Evolutionary conservation across 2,113 vertebrate species (phyloP).

Genomic region (Myrmophylax atrothorax): DNA sequence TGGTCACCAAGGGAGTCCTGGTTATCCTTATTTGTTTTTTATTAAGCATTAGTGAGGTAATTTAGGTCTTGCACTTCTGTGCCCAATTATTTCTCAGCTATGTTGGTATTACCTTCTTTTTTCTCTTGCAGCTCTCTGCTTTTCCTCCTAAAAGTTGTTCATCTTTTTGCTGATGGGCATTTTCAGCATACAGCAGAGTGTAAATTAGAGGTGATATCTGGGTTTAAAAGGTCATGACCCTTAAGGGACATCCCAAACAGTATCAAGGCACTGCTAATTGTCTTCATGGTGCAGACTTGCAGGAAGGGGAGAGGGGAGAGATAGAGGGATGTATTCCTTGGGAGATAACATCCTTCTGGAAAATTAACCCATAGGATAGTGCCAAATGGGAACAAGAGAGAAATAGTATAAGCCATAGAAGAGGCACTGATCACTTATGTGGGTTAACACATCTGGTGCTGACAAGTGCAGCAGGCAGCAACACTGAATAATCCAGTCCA

Average conservation of each 20-base stretch:
- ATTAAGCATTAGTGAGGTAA: not conserved
- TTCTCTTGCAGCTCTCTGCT: not conserved
- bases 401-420: not conserved
- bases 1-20: not conserved
- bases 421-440: not conserved
- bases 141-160: not conserved
- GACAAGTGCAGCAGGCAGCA: not conserved
- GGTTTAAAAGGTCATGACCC: not conserved
- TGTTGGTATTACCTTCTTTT: fast-evolving
- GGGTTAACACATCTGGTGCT: fast-evolving
- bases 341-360: too few species aligned
- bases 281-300: fast-evolving
- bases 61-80: not conserved
- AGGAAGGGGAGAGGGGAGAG: not conserved
- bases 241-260: not conserved
- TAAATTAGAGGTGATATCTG: not conserved
- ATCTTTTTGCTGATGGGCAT: not conserved
- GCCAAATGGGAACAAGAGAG: fast-evolving
- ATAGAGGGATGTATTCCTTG: not conserved
- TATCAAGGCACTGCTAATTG: not conserved
- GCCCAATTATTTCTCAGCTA: not conserved
- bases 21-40: not conserved
- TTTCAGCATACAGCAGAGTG: not conserved
- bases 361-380: not conserved
- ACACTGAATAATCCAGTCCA: not conserved